Evolutionary conservation across 1,140 invertebrate species (phyloP), one percentile per base, ranked within the genome.

Genomic region (Mycetomoellerius zeteki): DNA sequence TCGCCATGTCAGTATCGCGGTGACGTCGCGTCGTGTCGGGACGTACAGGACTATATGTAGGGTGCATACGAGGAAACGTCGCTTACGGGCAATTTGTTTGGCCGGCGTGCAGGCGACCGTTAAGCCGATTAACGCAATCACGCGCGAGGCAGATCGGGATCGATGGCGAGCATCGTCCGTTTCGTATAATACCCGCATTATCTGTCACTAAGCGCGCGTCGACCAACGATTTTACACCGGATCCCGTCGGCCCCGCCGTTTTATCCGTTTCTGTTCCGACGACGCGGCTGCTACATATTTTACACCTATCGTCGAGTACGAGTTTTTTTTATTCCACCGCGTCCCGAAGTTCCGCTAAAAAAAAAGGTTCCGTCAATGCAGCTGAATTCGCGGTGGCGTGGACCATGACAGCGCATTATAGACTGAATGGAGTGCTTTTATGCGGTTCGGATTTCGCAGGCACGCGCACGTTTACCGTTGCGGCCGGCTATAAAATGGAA

Each of bases 101-200:
- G 56, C 60, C 50, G 71, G 69, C 75, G 71, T 86, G 80, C 69
- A 65, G 87, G 89, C 69, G 87, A 72, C 60, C 87, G 89, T 91
- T 91, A 91, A 91, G 89, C 90, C 89, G 89, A 91, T 89, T 91
- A 91, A 90, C 80, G 87, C 85, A 91, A 90, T 91, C 89, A 90
- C 87, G 85, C 65, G 85, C 75, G 75, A 88, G 27, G 84, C 84
- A 72, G 62, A 87, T 89, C 62, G 88, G 65, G 84, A 90, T 90
- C 89, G 85, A 89, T 90, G 78, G 89, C 81, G 87, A 89, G 82
- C 89, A 84, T 89, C 85, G 89, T 86, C 81, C 89, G 84, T 85
- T 69, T 78, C 75, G 65, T 90, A 89, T 90, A 91, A 90, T 90
- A 76, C 87, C 72, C 43, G 89, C 76, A 91, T 91, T 90, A 91